Conservation (phyloP, 2,888 invertebrate genomes). For the Drosophila mimica region DNA sequence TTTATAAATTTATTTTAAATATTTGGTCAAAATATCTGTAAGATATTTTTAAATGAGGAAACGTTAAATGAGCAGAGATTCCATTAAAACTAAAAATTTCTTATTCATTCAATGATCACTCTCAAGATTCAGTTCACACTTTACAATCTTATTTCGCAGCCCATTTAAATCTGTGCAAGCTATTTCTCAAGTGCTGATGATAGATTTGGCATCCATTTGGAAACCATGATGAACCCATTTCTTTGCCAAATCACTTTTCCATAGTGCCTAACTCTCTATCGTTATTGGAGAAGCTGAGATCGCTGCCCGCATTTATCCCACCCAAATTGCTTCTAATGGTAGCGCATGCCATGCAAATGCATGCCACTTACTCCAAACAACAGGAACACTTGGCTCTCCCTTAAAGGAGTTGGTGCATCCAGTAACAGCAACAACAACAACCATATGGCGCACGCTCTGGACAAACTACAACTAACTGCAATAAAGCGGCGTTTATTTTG, state of each 20-base stretch:
- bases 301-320: slow-evolving; percentile 67
- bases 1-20: neutral
- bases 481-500: slow-evolving; percentile 80
- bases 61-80: neutral
- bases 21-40: neutral
- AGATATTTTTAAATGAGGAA: neutral
- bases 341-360: slow-evolving; percentile 79
- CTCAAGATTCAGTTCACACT: slow-evolving; percentile 14
- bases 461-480: slow-evolving; percentile 77
- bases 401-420: slow-evolving; percentile 52
- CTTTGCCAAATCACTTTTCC: slow-evolving; percentile 23
- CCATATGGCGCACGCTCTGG: slow-evolving; percentile 69
- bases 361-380: slow-evolving; percentile 66
- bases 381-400: slow-evolving; percentile 69
- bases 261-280: slow-evolving; percentile 8
- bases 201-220: slow-evolving; percentile 23
- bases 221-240: slow-evolving; percentile 39
- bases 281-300: slow-evolving; percentile 35
- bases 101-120: neutral
- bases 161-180: slow-evolving; percentile 11
- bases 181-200: slow-evolving; percentile 31
- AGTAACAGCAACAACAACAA: slow-evolving; percentile 26
- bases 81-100: neutral
- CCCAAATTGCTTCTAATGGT: slow-evolving; percentile 77
- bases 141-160: slow-evolving; percentile 24